Conservation (phyloP, 2,888 invertebrate genomes). For the Eucera pruinosa region DNA sequence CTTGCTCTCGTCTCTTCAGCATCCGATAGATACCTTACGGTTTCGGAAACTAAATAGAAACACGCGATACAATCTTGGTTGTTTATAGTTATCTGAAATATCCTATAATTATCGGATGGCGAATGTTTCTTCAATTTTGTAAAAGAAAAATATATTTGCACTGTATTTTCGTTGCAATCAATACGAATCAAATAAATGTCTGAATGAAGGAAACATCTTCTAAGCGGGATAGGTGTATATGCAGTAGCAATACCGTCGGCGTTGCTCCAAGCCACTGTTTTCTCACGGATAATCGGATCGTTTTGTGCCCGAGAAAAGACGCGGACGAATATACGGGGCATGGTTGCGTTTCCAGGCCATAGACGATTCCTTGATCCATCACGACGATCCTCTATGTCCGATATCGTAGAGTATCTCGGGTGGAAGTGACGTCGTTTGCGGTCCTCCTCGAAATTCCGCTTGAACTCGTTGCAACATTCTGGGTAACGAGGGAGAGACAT, state of each 20-base stretch:
- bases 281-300: slow-evolving; percentile 56
- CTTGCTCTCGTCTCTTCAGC: slow-evolving; percentile 55
- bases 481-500: slow-evolving; percentile 69
- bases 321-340: background rate
- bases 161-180: too few relatives aligned
- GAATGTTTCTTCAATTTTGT: background rate
- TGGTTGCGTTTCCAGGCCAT: slow-evolving; percentile 54
- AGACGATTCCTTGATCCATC: slow-evolving; percentile 58
- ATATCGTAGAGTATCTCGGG: slow-evolving; percentile 54
- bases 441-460: slow-evolving; percentile 66
- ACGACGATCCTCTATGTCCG: slow-evolving; percentile 53
- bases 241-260: background rate
- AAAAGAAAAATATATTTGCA: background rate
- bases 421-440: slow-evolving; percentile 64
- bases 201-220: too few relatives aligned
- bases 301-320: slow-evolving; percentile 11
- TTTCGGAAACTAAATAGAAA: slow-evolving; percentile 39
- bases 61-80: background rate
- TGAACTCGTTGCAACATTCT: slow-evolving; percentile 69
- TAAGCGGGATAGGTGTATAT: too few relatives aligned
- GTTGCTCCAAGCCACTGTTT: slow-evolving; percentile 22
- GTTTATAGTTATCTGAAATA: background rate
- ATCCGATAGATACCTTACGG: slow-evolving; percentile 53
- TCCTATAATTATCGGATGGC: background rate
- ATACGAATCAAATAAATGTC: too few relatives aligned